Evolutionary conservation across 2,888 invertebrate species (phyloP), one percentile per base, ranked within the genome.

Genomic region (Elysia crispata): DNA sequence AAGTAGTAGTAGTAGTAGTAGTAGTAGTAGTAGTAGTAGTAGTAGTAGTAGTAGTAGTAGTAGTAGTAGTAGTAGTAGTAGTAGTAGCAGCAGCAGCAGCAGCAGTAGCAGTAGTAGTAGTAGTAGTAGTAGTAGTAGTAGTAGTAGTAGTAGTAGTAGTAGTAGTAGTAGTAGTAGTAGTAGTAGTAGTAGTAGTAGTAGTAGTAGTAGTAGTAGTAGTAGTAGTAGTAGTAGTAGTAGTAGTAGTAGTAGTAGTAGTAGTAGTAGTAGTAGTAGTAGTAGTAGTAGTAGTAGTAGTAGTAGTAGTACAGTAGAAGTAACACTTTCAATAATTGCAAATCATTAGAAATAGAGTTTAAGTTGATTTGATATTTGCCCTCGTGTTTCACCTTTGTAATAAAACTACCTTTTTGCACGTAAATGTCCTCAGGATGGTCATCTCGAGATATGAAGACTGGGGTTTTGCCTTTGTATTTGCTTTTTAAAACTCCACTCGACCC

Each of bases 261-360:
- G 69, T 69, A 25, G 69, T 28, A 73, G 49, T n/a, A 50, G 54
- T 20, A 75, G 75, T 60, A 75, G 62, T 60, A 57, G 62, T 25
- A 60, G 75, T 25, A 54, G 28, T 28, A 57, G 57, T 25, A 75
- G 28, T 75, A 57, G 75, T 57, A 75, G 75, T 25, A 60, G 75
- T 15, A 69, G 28, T 33, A 33, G 69, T 31, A 28, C n/a, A n/a
- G n/a, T n/a, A n/a, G n/a, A n/a, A n/a, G n/a, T n/a, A n/a, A n/a
- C n/a, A n/a, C n/a, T n/a, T n/a, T n/a, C n/a, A n/a, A n/a, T n/a
- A n/a, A n/a, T n/a, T n/a, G n/a, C n/a, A n/a, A n/a, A n/a, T n/a
- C n/a, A n/a, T n/a, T n/a, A n/a, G n/a, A n/a, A n/a, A n/a, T n/a
- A n/a, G n/a, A n/a, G n/a, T n/a, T n/a, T n/a, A n/a, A n/a, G n/a